Base-by-base conservation (phyloP, 2,797 vertebrate species). In the Notoglanidium macrostoma region DNA sequence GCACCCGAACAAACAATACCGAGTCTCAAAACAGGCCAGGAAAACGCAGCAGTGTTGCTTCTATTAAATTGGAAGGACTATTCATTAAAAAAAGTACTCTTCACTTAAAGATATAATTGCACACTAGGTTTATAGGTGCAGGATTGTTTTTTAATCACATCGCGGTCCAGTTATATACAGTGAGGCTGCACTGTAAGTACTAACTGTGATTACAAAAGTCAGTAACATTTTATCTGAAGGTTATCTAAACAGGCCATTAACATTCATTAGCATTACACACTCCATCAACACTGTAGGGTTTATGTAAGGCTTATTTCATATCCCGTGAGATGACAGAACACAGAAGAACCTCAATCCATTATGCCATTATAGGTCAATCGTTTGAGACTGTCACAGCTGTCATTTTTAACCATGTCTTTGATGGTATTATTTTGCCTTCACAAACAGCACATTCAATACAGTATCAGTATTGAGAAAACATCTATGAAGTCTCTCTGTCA, bases 291-390 rank as follows among this genome's bases (percentile, higher is more conserved):
- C 74, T 32, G 19, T 9, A 21, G 74, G 17, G 51, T 77, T 77
- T 77, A 77, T 54, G 1, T 77, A 77, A 32, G 49, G 29, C 77
- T 32, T 57, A 59, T 61, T 61, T 59, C 11, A 61, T 40, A 63
- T 81, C 57, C 23, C 2, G 6, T 63, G 12, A 81, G 57, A 81
- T 81, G 78, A 63, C 57, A 61, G 35, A 63, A 63, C 57, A 59
- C 29, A 12, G 54, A 78, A 78, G 51, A 80, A 23, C 77, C 55
- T 15, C 78, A 63, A n/a, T 63, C 40, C 57, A 46, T 81, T 81
- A 61, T 26, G 78, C 59, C 23, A 59, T 80, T 80, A 80, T 80
- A 80, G 32, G 32, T 80, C 35, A 61, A 35, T 29, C 35, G 29
- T 35, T 78, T 57, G 54, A 35, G 29, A 21, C 26, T 35, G 54